These are phyloP conservation scores for Cervus canadensis DNA, from an alignment of 2,113 vertebrate genomes.

Conservation along the genomic window DNA sequence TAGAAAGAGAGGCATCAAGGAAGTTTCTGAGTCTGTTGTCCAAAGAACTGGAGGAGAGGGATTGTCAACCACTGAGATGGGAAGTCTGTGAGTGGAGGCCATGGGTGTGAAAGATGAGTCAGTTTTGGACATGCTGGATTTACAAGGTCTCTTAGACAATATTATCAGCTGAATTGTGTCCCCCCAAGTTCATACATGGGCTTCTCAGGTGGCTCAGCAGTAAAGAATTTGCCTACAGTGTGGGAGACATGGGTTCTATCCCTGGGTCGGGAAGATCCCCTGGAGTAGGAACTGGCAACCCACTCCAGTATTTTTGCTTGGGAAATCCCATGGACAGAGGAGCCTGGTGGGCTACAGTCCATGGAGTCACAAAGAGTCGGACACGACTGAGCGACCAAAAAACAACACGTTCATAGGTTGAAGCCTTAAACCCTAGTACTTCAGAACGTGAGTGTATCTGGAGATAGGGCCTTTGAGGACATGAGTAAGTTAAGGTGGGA, in stretches of 20 bases:
- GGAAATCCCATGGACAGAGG: background rate
- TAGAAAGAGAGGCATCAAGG: background rate
- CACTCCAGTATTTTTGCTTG: background rate
- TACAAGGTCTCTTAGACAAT: background rate
- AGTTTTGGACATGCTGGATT: background rate
- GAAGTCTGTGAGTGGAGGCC: background rate
- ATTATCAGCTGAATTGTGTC: background rate
- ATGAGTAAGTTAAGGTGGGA: background rate
- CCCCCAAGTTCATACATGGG: background rate
- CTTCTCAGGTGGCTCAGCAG: background rate
- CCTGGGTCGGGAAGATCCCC: background rate
- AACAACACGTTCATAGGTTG: background rate
- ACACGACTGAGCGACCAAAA: fast-evolving
- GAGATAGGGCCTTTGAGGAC: background rate
- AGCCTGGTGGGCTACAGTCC: background rate
- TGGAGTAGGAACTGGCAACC: background rate
- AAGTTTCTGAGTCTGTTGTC: background rate
- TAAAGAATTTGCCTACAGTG: background rate
- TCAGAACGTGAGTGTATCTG: background rate
- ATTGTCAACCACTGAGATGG: background rate
- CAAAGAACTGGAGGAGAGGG: background rate
- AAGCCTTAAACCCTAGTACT: background rate
- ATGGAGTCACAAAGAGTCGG: background rate
- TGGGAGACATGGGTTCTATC: background rate
- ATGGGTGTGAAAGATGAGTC: background rate